Base-by-base conservation (phyloP, 2,888 invertebrate genomes). In the Bedellia somnulentella region DNA sequence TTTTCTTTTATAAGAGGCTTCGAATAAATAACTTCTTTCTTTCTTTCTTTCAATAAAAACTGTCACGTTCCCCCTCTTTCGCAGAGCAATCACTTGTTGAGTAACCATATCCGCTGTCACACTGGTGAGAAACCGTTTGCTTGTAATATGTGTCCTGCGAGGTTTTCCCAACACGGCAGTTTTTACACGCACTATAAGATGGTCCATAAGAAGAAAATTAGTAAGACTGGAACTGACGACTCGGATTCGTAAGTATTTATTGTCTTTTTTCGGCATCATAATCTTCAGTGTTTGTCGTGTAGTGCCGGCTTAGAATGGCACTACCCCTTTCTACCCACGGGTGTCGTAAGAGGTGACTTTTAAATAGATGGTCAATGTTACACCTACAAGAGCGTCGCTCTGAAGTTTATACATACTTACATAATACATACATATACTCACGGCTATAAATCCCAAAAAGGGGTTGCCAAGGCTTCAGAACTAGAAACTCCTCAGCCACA, bases 181-280 rank as follows among this genome's bases (percentile, higher is more conserved):
- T 46, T 66, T 0, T 61, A 64, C 45, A 67, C 66, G 41, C 68
- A 70, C 44, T 55, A 48, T 37, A 50, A 50, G 3, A 51, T 60
- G 0, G 56, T 67, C 22, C 67, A 68, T 14, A 1, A 8, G 15
- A 26, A 26, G 15, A 12, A 5, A n/a, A 4, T 25, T 8, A 14
- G 8, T 15, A 12, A 14, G 13, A 5, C 13, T 8, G 25, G 25
- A 9, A 12, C 13, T 4, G 14, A 6, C 2, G 14, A 25, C 5
- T 12, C 2, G 3, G 15, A 15, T 9, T 12, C 25, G 27, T 16
- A 11, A 15, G 27, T 15, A 9, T 10, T 4, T 4, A 11, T 10
- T 5, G 4, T 6, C 10, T 11, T 4, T 11, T 4, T 23, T 23
- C 4, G 10, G 4, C 4, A 23, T 4, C 23, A 4, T 11, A 4